These are phyloP conservation scores for Rhinolophus ferrumequinum DNA, from an alignment of 2,113 vertebrate genomes.

Conservation along the genomic window DNA sequence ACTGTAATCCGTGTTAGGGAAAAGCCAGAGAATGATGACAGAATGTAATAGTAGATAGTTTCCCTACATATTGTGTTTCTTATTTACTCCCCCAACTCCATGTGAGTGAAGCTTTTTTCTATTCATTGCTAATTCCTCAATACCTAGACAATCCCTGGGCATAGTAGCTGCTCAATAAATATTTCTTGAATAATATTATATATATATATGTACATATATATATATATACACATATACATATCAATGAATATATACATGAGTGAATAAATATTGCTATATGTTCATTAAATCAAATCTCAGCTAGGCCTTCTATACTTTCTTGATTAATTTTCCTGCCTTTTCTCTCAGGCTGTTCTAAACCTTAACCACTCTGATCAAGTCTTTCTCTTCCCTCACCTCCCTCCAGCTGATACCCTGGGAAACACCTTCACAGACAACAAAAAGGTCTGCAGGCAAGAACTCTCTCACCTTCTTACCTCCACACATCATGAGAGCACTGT, in stretches of 20 bases:
- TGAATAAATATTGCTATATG: neutral
- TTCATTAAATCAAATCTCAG: neutral
- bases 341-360: neutral
- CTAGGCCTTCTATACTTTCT: neutral
- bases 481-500: neutral
- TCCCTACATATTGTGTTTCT: neutral
- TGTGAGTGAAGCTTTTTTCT: neutral
- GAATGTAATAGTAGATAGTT: neutral
- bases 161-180: neutral
- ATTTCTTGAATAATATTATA: neutral
- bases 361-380: neutral
- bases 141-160: neutral
- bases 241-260: neutral
- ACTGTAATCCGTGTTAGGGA: neutral
- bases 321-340: neutral
- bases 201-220: neutral
- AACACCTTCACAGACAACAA: neutral
- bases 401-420: neutral
- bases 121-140: neutral
- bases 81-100: neutral
- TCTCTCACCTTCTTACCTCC: neutral
- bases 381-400: neutral
- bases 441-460: neutral
- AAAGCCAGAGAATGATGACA: neutral
- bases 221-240: neutral